These are phyloP conservation scores for Neodiprion virginianus DNA, from an alignment of 1,140 invertebrate genomes.

Conservation along the genomic window DNA sequence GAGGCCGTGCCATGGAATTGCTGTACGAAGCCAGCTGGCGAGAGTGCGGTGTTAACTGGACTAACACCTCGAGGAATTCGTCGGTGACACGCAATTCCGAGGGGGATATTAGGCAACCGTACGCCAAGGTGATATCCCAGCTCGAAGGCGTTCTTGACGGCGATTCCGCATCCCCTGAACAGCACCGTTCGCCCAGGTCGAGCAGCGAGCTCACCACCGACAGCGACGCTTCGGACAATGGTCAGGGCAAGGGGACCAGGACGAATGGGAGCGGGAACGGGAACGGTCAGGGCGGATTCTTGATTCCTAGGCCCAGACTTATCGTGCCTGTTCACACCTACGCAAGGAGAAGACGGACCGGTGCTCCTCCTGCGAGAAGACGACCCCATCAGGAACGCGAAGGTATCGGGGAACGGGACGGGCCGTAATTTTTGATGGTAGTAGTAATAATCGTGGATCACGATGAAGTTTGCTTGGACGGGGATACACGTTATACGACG, in stretches of 20 bases:
- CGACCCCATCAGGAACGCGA: slow-evolving; percentile 43
- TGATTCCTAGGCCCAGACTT: slow-evolving; percentile 81
- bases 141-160: slow-evolving; percentile 52
- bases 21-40: slow-evolving; percentile 85
- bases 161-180: slow-evolving; percentile 39
- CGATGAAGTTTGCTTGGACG: no score
- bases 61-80: slow-evolving; percentile 26
- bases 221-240: slow-evolving; percentile 53
- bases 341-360: slow-evolving; percentile 78
- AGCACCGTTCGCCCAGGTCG: slow-evolving; percentile 46
- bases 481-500: no score
- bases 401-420: slow-evolving; percentile 31
- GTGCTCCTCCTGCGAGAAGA: slow-evolving; percentile 53
- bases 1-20: slow-evolving; percentile 71
- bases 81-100: slow-evolving; percentile 29
- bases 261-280: slow-evolving; percentile 44
- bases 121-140: slow-evolving; percentile 47
- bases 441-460: no score
- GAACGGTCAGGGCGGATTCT: slow-evolving; percentile 69
- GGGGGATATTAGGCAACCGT: slow-evolving; percentile 36
- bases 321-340: slow-evolving; percentile 89
- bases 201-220: slow-evolving; percentile 59
- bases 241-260: slow-evolving; percentile 53
- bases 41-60: slow-evolving; percentile 60
- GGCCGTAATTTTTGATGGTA: background rate